Evolutionary conservation across 2,888 invertebrate species (phyloP), one percentile per base, ranked within the genome.

Genomic region (Mayetiola destructor): DNA sequence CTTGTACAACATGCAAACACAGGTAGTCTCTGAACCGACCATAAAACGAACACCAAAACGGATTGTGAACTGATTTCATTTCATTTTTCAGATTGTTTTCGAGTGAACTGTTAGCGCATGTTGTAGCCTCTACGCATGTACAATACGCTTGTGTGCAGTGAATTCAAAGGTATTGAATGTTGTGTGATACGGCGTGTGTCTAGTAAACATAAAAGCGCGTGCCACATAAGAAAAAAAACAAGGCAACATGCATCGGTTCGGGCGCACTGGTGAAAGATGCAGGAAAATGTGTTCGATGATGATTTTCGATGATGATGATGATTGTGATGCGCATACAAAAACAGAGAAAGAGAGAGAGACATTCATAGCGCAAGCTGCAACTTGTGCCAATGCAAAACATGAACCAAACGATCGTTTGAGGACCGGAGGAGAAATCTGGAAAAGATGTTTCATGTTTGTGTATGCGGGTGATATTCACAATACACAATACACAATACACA

Each of bases 101-200:
- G n/a, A n/a, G n/a, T n/a, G n/a, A n/a, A n/a, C n/a, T n/a, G n/a
- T n/a, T 6, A 12, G 27, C 48, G 48, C 48, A 48, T 27, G 27
- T 48, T 23, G n/a, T n/a, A 23, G 48, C 48, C 40, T 48, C 12
- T 48, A 9, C 48, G 48, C 48, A 10, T 48, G 42, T 42, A 2
- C 39, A 40, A 23, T 12, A 18, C 29, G 14, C 42, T 48, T n/a
- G 27, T 27, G 27, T 16, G 27, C 48, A 2, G 3, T 3, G 23
- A 14, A 40, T n/a, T 48, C 48, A 48, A 48, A 27, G 48, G 5
- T 6, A n/a, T 12, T 37, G 27, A 23, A 48, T 48, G 27, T 23
- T 48, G 48, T n/a, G 48, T n/a, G n/a, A n/a, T 48, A 48, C 48
- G 48, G 48, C 48, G 48, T 48, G 48, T 48, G 48, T 48, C 48